Conservation (phyloP, 2,888 invertebrate genomes). For the Gibbula magus region DNA sequence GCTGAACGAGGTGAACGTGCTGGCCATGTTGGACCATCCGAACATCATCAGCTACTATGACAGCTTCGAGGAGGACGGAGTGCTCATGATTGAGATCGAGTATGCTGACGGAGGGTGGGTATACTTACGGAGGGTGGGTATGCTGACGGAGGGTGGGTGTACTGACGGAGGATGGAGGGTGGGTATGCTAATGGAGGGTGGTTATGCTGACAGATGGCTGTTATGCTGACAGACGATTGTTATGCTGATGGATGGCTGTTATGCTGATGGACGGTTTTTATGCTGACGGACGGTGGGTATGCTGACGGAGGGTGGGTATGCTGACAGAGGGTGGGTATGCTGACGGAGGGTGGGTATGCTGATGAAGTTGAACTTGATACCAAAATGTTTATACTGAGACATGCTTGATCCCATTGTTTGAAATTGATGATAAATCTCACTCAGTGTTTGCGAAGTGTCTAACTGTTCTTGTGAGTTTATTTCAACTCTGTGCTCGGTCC, state of each 20-base stretch:
- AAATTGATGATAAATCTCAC: not conserved
- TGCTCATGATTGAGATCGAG: slow-evolving; percentile 86
- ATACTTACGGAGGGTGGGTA: no score
- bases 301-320: slow-evolving; percentile 81
- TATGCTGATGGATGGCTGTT: no score
- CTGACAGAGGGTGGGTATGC: no score
- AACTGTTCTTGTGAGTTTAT: no score
- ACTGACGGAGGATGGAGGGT: no score
- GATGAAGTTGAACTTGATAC: no score
- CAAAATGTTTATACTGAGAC: slow-evolving; percentile 76
- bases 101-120: slow-evolving; percentile 84
- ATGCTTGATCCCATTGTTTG: no score
- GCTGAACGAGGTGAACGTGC: slow-evolving; percentile 82
- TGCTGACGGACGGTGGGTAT: no score
- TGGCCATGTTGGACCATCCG: slow-evolving; percentile 84
- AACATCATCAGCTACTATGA: slow-evolving; percentile 85
- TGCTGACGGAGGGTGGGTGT: no score
- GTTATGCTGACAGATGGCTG: slow-evolving; percentile 21
- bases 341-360: no score
- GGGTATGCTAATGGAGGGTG: slow-evolving; percentile 85
- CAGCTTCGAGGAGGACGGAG: slow-evolving; percentile 84
- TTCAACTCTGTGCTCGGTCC: no score
- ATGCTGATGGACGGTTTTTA: no score
- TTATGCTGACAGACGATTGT: not conserved
- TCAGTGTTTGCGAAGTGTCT: slow-evolving; percentile 80